Conservation (phyloP, 2,113 vertebrate species). For the Reinhardtius hippoglossoides region DNA sequence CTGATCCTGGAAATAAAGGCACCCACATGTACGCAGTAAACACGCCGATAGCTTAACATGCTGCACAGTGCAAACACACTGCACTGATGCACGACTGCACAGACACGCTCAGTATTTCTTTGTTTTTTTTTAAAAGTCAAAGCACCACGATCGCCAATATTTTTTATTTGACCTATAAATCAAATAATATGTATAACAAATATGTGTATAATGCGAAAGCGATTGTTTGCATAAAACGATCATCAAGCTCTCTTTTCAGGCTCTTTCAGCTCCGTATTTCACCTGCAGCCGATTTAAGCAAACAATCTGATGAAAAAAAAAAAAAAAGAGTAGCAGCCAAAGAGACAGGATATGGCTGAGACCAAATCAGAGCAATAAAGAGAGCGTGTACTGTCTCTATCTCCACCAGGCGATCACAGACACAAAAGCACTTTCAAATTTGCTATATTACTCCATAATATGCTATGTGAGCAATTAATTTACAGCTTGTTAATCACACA, state of each 20-base stretch:
- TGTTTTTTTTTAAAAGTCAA: neutral
- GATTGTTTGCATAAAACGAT: too few relatives aligned
- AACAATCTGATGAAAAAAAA: too few relatives aligned
- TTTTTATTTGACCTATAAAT: neutral
- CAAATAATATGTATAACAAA: neutral
- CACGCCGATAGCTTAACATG: slow-evolving; percentile 13
- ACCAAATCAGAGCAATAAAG: neutral
- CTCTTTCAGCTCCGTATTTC: neutral
- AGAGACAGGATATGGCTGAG: neutral
- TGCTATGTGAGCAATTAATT: neutral
- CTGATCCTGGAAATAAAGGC: slow-evolving; percentile 35
- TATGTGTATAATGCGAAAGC: neutral
- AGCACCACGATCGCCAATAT: neutral
- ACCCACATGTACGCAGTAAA: slow-evolving; percentile 3
- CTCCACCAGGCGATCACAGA: too few relatives aligned
- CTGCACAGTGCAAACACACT: slow-evolving; percentile 2
- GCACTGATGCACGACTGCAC: neutral
- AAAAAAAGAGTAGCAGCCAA: too few relatives aligned
- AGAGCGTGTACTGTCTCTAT: too few relatives aligned
- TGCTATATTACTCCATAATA: too few relatives aligned
- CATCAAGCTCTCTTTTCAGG: too few relatives aligned
- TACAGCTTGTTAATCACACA: slow-evolving; percentile 1
- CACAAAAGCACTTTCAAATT: too few relatives aligned
- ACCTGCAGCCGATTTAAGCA: neutral
- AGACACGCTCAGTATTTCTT: neutral